Conservation (phyloP, 2,797 vertebrate genomes). For the Sitta carolinensis region DNA sequence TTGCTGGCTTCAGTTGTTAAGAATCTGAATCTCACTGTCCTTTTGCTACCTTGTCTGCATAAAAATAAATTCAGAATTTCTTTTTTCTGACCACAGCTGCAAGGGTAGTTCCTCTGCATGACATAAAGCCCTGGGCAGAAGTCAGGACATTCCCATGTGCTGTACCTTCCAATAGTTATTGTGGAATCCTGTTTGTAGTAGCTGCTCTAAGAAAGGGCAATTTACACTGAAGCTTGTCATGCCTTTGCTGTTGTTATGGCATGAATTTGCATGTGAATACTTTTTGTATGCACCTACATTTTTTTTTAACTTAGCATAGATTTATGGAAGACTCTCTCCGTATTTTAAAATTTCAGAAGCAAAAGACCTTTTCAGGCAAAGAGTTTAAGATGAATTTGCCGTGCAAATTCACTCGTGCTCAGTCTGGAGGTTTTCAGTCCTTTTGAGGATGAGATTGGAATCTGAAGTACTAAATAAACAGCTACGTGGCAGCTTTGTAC, state of each 20-base stretch:
- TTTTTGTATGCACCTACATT: not conserved
- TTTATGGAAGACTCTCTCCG: not conserved
- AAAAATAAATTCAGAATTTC: not conserved
- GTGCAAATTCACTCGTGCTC: not conserved
- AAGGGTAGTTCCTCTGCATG: not conserved
- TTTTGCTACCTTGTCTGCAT: not conserved
- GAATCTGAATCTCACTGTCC: not conserved
- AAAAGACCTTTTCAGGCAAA: not conserved
- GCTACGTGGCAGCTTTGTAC: conserved; percentile 24
- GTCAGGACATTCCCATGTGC: not conserved
- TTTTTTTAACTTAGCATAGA: not conserved
- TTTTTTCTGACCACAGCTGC: not conserved
- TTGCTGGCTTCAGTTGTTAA: not conserved
- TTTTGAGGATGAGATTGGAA: conserved; percentile 11
- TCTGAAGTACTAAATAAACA: conserved; percentile 43
- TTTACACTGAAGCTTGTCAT: not conserved
- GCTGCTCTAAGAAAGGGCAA: not conserved
- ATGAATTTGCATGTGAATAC: not conserved
- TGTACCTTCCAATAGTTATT: not conserved
- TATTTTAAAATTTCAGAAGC: not conserved
- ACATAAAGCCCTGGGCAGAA: not conserved
- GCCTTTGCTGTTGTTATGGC: not conserved
- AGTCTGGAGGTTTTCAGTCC: not conserved
- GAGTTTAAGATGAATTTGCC: not conserved
- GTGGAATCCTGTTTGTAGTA: not conserved